A percentile compares a stretch with the other conserved stretches of the same genome.
Conservation (phyloP, 2,797 vertebrate species). For the Discoglossus pictus region DNA sequence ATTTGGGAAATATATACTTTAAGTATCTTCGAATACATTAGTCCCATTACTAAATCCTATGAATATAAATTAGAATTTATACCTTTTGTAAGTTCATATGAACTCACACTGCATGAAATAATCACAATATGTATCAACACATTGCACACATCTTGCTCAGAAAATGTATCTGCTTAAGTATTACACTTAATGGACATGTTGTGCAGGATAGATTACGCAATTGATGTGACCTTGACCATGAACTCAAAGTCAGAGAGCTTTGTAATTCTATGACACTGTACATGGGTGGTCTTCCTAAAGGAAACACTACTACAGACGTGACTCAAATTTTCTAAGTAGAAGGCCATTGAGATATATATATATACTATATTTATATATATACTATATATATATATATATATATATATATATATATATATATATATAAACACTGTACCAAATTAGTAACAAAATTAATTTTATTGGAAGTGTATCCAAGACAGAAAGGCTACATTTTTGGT, state of each 20-base stretch:
- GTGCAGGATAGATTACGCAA: slow-evolving; percentile 29
- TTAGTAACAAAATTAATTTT: no score
- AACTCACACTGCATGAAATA: slow-evolving; percentile 41
- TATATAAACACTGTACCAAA: no score
- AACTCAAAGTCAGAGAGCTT: slow-evolving; percentile 48
- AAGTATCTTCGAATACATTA: slow-evolving; percentile 37
- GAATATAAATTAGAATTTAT: slow-evolving; percentile 41
- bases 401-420: no score
- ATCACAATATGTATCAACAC: slow-evolving; percentile 17
- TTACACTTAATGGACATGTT: slow-evolving; percentile 33
- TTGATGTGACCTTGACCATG: slow-evolving; percentile 55
- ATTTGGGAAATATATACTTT: slow-evolving; percentile 45
- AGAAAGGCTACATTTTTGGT: no score
- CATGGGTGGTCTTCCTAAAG: slow-evolving; percentile 29
- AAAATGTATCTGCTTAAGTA: slow-evolving; percentile 30
- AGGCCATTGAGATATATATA: no score
- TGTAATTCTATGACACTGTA: slow-evolving; percentile 41
- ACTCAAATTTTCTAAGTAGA: no score
- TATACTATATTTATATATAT: no score
- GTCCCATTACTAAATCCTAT: background rate
- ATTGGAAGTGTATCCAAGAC: no score
- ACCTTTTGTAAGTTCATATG: slow-evolving; percentile 7
- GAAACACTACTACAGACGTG: no score
- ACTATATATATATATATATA: no score
- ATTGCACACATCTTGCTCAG: slow-evolving; percentile 10